phyloP scores from a whole-genome alignment of 2,888 invertebrate species.

The Nemoura dubitans region DNA sequence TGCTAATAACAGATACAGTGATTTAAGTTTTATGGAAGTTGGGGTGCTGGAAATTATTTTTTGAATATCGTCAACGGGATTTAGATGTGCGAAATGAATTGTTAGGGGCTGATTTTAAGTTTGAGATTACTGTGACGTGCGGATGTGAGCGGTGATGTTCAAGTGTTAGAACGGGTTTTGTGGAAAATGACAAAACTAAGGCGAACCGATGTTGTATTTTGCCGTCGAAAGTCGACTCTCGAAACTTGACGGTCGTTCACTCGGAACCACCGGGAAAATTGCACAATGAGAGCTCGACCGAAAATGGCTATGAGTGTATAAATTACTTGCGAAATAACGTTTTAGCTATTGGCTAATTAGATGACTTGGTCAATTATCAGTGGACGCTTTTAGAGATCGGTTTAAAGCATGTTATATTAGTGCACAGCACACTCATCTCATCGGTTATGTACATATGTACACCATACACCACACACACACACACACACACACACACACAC shows the following conservation, averaged over 20 bases:
- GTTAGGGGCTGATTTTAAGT: neutral
- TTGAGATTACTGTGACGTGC: neutral
- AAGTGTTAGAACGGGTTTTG: too few relatives aligned
- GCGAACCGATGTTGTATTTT: neutral
- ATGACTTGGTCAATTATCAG: neutral
- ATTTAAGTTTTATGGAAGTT: neutral
- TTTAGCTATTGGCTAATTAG: neutral
- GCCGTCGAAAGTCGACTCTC: neutral
- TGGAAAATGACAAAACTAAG: too few relatives aligned
- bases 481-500: too few relatives aligned
- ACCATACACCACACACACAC: too few relatives aligned
- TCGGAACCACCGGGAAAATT: neutral
- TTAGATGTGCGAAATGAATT: neutral
- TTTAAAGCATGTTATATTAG: neutral
- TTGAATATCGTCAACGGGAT: neutral
- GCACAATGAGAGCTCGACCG: neutral
- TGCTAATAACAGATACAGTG: slow-evolving; percentile 1
- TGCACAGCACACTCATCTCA: neutral
- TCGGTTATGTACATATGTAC: neutral
- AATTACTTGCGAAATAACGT: neutral
- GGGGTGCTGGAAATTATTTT: neutral
- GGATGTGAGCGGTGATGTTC: too few relatives aligned
- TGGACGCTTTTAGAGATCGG: neutral
- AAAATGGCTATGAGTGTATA: neutral
- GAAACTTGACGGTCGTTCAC: neutral